Base-by-base conservation (phyloP, 2,113 vertebrate genomes). In the Ochotona curzoniae region DNA sequence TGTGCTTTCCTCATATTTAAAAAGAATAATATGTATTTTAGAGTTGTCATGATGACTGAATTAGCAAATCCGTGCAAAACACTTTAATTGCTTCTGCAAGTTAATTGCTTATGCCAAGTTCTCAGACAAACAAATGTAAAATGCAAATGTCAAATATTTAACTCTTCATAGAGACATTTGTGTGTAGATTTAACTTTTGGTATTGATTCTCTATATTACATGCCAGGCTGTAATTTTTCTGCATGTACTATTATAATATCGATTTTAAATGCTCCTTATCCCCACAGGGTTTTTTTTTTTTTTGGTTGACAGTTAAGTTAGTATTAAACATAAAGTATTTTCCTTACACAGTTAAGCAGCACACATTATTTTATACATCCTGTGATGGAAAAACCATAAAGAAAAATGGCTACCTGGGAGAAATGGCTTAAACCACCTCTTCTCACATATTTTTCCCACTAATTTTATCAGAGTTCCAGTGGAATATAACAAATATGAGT, bases 241-340 rank as follows among this genome's bases (percentile, higher is more conserved):
- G 20, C 25, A 38, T 21, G 44, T 20, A 49, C 14, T 70, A 28
- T 57, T 88, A 14, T 1, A 61, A 61, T 74, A 25, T 70, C 63
- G 61, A 35, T 87, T 88, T 51, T 7, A 85, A 60, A 73, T 64
- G 74, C 25, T 28, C 57, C 4, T 87, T n/a, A 25, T 5, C 17
- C 8, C 13, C 12, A 69, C 18, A 54, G 35, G n/a, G n/a, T n/a
- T n/a, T n/a, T n/a, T n/a, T n/a, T 44, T 44, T 44, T 83, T 89
- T 79, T 89, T 70, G 49, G 78, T 73, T 87, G 47, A 69, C 18
- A 93, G 67, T 93, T 90, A 93, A 88, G 75, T 88, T 73, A 87
- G 74, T 81, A 73, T 87, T 38, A 83, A 83, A 35, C 64, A 76
- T 28, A 57, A 66, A 89, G 80, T 71, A 73, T 81, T 81, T 94